Base-by-base conservation (phyloP, 2,113 vertebrate species). In the Apistogramma diplotaenia region DNA sequence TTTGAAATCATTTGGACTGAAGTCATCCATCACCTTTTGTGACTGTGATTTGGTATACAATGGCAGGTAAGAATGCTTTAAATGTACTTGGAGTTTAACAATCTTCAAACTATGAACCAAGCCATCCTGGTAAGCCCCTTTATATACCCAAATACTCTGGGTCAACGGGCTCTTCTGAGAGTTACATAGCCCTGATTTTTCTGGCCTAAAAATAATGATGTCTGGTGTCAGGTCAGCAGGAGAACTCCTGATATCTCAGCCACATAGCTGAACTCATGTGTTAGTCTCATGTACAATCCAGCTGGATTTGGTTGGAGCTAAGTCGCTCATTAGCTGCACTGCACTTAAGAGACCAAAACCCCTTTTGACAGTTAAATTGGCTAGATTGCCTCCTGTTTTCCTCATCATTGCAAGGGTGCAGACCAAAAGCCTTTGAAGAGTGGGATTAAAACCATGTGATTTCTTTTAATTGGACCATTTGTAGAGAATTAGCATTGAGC, bases 391-490 rank as follows among this genome's bases (percentile, higher is more conserved):
- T 94, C 93, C 92, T 90, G 92, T 92, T 93, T 93, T 94, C 90
- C 89, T 93, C 89, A 88, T 93, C 92, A 93, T 93, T 75, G 86
- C 83, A 62, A 93, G 91, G 83, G 89, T 89, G 89, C 92, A 92
- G 89, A 85, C 76, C 82, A 71, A 93, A 90, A 91, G 88, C 92
- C 94, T 95, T 95, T 95, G 94, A 95, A 94, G 94, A 94, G 90
- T 78, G 10, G 93, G 92, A 95, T 95, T 95, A 95, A 90, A 94
- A 94, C 93, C 94, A 94, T 95, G 95, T 95, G 93, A 95, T 95
- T 94, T 91, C 87, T 94, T 94, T 95, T 94, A 95, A 96, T 96
- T 94, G 93, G 93, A 91, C 94, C 94, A 95, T 95, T 96, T 95
- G 94, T 90, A 89, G 91, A 93, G 92, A 95, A 95, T 95, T 94